Evolutionary conservation across 2,113 vertebrate species (phyloP), one percentile per base, ranked within the genome.

Genomic region (Hippolais icterina): DNA sequence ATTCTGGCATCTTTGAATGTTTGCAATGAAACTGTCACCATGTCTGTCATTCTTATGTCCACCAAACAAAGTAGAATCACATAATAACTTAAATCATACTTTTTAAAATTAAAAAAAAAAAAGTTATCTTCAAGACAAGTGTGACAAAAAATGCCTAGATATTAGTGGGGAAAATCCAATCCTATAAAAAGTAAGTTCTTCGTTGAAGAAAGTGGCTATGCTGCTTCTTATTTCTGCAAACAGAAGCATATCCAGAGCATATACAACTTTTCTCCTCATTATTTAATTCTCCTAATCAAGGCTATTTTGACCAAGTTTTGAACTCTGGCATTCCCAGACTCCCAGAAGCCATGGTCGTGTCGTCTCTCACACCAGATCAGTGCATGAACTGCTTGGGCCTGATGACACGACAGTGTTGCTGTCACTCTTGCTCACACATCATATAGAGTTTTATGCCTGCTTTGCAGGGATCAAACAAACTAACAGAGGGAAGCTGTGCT

Each of bases 261-360:
- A n/a, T 4, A 59, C 4, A 83, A 39, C 8, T 90, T 71, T 53
- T 42, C 22, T 71, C 29, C 24, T 77, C 19, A 12, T 46, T 49
- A 72, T 44, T 77, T 86, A 41, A 28, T 83, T 69, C 28, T 44
- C 49, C 44, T 79, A 42, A 72, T 28, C 27, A 11, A 31, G 29
- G 27, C 2, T 76, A 15, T 54, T 89, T 79, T 79, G 37, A n/a
- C 31, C 42, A 57, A 29, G 10, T n/a, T 91, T 87, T 82, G 54
- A 84, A 14, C 10, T 64, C 52, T 29, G 18, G 20, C 9, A 1
- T 80, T 69, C 15, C 13, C 52, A 37, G 8, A 28, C 4, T 23
- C 23, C 28, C 31, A 39, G 59, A 88, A 78, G 28, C 5, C 9
- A 2, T 0, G 0, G 19, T 46, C 19, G 33, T 81, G 13, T 9